Conservation (phyloP, 2,797 vertebrate species). For the Oreochromis grahami region DNA sequence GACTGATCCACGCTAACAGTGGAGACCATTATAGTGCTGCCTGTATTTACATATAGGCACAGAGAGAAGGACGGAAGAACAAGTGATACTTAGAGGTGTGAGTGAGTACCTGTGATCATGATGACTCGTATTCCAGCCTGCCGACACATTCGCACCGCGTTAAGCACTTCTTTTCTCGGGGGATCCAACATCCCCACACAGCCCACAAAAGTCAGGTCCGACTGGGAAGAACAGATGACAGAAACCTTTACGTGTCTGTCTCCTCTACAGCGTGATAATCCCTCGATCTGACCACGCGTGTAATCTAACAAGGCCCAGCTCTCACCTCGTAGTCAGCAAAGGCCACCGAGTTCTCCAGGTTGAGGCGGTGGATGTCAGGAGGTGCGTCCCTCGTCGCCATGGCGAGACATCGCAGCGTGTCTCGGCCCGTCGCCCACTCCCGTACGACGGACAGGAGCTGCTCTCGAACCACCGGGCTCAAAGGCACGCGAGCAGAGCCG, state of each 20-base stretch:
- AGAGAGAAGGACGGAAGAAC: not conserved
- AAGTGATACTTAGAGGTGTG: not conserved
- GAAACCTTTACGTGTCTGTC: not conserved
- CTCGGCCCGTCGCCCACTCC: constrained; percentile 76
- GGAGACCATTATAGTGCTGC: not conserved
- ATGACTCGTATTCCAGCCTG: constrained; percentile 82
- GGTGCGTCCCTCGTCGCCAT: constrained; percentile 79
- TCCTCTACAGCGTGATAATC: not conserved
- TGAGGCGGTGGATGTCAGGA: constrained; percentile 70
- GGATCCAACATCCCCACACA: constrained; percentile 83
- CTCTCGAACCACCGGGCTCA: constrained; percentile 63
- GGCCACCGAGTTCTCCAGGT: constrained; percentile 70
- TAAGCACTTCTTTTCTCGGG: constrained; percentile 78
- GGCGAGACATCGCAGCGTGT: constrained; percentile 79
- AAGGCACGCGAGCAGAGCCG: constrained; percentile 51
- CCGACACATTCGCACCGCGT: constrained; percentile 78
- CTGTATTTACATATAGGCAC: not conserved
- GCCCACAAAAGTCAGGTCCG: constrained; percentile 79
- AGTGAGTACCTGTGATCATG: constrained; percentile 79
- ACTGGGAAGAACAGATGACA: constrained; percentile 35
- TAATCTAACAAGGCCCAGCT: too few relatives aligned
- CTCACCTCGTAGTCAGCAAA: constrained; percentile 77
- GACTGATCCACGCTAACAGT: not conserved
- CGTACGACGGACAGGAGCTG: constrained; percentile 71
- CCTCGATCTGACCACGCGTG: not conserved